Evolutionary conservation across 2,888 invertebrate species (phyloP).

Genomic region (Campoplex capitator): DNA sequence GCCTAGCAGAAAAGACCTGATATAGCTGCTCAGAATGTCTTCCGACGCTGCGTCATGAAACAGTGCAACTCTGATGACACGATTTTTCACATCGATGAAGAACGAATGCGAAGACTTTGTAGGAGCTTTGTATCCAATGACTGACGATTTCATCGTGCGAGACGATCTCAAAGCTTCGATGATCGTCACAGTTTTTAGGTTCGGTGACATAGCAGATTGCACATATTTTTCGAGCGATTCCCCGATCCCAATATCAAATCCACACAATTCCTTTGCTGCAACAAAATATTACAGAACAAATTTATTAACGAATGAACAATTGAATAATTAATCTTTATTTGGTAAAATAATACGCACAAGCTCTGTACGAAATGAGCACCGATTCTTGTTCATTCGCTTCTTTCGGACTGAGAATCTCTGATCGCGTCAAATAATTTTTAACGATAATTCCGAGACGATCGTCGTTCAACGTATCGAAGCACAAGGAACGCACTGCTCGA

Average conservation of each 20-base stretch:
- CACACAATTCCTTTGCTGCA: slow-evolving; percentile 87
- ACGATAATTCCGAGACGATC: slow-evolving; percentile 90
- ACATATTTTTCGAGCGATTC: slow-evolving; percentile 84
- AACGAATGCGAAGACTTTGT: slow-evolving; percentile 85
- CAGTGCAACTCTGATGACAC: slow-evolving; percentile 87
- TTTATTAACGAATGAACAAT: not conserved
- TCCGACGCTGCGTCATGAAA: slow-evolving; percentile 85
- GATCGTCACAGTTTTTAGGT: not conserved
- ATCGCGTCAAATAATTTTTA: slow-evolving; percentile 88
- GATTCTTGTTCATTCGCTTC: slow-evolving; percentile 91
- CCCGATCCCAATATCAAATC: slow-evolving; percentile 88
- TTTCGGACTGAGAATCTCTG: slow-evolving; percentile 87
- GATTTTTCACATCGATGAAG: slow-evolving; percentile 84
- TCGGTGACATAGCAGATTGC: not conserved
- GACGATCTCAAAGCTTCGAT: not conserved
- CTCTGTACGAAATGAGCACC: slow-evolving; percentile 87
- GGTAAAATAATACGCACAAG: slow-evolving; percentile 71
- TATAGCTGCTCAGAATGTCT: slow-evolving; percentile 89
- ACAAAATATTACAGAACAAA: slow-evolving; percentile 71
- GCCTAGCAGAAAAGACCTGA: slow-evolving; percentile 88
- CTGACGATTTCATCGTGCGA: not conserved
- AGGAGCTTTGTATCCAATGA: not conserved
- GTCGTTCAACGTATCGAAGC: slow-evolving; percentile 93
- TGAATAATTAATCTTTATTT: no score
- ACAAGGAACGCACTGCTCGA: slow-evolving; percentile 92